Evolutionary conservation across 2,113 vertebrate genomes (phyloP).

Genomic region (Peromyscus maniculatus): DNA sequence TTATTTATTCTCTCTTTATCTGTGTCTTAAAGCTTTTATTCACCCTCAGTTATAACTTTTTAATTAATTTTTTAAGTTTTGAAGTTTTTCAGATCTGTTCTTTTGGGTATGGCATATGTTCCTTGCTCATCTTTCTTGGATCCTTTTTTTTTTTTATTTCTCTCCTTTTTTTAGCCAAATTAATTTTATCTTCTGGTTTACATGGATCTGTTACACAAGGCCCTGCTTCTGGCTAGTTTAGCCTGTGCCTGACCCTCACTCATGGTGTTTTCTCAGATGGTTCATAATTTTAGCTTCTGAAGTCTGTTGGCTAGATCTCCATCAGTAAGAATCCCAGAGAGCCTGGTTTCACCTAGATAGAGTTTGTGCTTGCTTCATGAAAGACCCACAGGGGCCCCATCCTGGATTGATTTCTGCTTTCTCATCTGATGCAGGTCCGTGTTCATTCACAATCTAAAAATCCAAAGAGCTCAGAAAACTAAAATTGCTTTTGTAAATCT

Average conservation of each 20-base stretch:
- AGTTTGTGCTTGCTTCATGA: background rate
- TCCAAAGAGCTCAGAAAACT: background rate
- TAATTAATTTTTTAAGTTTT: conserved; percentile 44
- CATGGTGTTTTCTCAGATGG: background rate
- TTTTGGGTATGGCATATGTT: background rate
- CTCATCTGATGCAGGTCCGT: background rate
- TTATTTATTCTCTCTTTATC: conserved; percentile 19
- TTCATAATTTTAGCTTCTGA: conserved; percentile 21
- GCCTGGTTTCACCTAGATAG: background rate
- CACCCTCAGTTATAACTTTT: conserved; percentile 23
- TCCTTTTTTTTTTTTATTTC: conserved; percentile 42
- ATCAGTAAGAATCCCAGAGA: background rate
- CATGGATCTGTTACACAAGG: background rate
- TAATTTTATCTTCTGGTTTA: conserved; percentile 8
- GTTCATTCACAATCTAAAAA: conserved; percentile 42
- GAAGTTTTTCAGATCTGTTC: conserved; percentile 10
- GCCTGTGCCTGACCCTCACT: background rate
- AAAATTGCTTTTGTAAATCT: conserved; percentile 11
- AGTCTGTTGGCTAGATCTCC: background rate
- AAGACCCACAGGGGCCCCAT: background rate
- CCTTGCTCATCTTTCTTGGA: conserved; percentile 1
- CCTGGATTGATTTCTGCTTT: background rate
- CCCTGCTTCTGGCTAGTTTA: background rate
- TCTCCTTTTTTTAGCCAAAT: conserved; percentile 14
- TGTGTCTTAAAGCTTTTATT: conserved; percentile 5